Percentiles rank a stretch among this genome's conserved stretches.
Evolutionary conservation across 1,140 invertebrate species (phyloP).

Genomic region (Orchesella cincta): DNA sequence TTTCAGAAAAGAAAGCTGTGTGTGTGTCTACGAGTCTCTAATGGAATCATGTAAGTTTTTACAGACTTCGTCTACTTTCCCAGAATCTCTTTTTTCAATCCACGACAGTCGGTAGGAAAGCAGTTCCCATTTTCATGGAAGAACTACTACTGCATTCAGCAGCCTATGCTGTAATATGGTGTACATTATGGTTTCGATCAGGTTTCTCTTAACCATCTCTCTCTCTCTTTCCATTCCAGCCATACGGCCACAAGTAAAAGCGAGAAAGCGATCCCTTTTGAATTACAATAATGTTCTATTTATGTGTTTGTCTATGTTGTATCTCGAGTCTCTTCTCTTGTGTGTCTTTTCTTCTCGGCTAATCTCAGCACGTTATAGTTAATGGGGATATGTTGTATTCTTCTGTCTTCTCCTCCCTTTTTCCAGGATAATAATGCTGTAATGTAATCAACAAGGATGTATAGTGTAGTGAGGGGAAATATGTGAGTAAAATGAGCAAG

Average conservation of each 20-base stretch:
- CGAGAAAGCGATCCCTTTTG: background rate
- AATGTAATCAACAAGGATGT: too few relatives aligned
- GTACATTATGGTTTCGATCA: background rate
- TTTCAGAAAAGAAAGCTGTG: background rate
- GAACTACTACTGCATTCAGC: too few relatives aligned
- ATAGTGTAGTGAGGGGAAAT: too few relatives aligned
- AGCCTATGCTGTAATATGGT: background rate
- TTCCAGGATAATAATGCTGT: too few relatives aligned
- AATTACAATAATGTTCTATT: conserved; percentile 18
- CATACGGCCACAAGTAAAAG: background rate
- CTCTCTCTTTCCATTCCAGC: background rate
- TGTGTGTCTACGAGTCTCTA: background rate
- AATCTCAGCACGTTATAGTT: background rate
- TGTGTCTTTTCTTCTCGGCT: too few relatives aligned
- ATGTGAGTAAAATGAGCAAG: too few relatives aligned
- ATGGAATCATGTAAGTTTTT: background rate
- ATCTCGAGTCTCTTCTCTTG: background rate
- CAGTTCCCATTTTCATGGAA: background rate
- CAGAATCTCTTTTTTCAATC: background rate
- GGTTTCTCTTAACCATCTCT: background rate
- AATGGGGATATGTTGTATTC: background rate
- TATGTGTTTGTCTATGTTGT: background rate
- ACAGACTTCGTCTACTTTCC: background rate
- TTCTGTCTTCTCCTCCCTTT: too few relatives aligned
- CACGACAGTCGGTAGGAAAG: background rate